Conservation (phyloP, 1,140 invertebrate species). For the Drosophila subobscura region DNA sequence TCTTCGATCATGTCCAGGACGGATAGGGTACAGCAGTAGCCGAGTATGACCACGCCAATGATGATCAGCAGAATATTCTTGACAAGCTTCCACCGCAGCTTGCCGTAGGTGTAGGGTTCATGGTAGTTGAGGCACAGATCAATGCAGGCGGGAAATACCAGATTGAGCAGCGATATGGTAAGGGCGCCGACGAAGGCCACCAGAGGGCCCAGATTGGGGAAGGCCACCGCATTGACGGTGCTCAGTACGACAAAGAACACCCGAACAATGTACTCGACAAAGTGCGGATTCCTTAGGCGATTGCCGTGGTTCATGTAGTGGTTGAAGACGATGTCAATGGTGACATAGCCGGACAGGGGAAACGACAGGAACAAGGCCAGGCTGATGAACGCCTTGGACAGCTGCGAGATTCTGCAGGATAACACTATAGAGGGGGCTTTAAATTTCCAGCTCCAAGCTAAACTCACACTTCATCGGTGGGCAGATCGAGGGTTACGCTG, state of each 20-base stretch:
- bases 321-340: constrained; percentile 43
- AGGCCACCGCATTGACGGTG: constrained; percentile 38
- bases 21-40: constrained; percentile 22
- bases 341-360: constrained; percentile 52
- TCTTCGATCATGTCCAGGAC: constrained; percentile 13
- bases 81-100: constrained; percentile 34
- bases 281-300: constrained; percentile 3
- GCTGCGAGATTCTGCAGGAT: constrained; percentile 20
- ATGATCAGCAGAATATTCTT: constrained; percentile 39
- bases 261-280: constrained; percentile 27
- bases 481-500: constrained; percentile 41
- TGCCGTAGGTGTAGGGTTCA: constrained; percentile 39
- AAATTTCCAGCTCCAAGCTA: no score
- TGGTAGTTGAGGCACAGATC: constrained; percentile 45
- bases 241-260: not conserved
- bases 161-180: constrained; percentile 52
- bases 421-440: no score
- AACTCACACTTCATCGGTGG: constrained; percentile 41
- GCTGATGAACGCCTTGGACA: constrained; percentile 25
- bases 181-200: constrained; percentile 48
- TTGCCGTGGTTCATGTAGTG: constrained; percentile 19
- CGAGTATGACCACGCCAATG: constrained; percentile 24
- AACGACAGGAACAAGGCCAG: constrained; percentile 38
- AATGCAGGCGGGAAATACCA: constrained; percentile 47
- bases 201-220: constrained; percentile 53